phyloP scores from a whole-genome alignment of 2,113 vertebrate genomes.

The Uropsilus gracilis region DNA sequence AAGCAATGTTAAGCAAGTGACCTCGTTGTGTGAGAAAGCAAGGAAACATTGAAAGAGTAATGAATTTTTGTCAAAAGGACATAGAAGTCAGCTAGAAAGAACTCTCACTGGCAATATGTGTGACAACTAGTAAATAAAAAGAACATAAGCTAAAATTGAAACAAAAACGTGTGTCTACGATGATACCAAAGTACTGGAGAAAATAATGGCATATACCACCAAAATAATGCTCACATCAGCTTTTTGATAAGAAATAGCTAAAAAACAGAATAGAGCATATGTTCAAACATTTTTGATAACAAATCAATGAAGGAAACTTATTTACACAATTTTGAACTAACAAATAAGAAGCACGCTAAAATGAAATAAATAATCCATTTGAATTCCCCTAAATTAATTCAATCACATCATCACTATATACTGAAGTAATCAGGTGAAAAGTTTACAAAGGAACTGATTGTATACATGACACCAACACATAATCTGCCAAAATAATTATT shows the following conservation, averaged over 20 bases:
- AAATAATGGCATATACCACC: background rate
- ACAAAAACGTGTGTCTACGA: background rate
- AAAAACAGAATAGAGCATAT: background rate
- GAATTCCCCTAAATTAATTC: background rate
- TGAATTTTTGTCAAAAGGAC: background rate
- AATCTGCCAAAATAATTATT: background rate
- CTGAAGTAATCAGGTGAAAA: background rate
- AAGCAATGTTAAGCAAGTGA: background rate
- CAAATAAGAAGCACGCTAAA: constrained; percentile 10
- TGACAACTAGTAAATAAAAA: background rate
- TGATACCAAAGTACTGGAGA: background rate
- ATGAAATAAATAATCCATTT: background rate
- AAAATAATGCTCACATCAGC: background rate
- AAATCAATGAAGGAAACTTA: background rate
- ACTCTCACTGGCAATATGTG: background rate
- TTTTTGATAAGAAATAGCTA: background rate
- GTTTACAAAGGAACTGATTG: background rate
- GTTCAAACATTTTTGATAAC: background rate
- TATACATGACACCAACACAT: background rate
- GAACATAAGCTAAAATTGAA: background rate
- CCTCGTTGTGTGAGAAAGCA: background rate
- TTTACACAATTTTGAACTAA: background rate
- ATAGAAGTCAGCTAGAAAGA: background rate
- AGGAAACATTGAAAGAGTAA: background rate
- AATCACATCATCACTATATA: background rate